Base-by-base conservation (phyloP, 2,113 vertebrate species). In the Anthoscopus minutus region DNA sequence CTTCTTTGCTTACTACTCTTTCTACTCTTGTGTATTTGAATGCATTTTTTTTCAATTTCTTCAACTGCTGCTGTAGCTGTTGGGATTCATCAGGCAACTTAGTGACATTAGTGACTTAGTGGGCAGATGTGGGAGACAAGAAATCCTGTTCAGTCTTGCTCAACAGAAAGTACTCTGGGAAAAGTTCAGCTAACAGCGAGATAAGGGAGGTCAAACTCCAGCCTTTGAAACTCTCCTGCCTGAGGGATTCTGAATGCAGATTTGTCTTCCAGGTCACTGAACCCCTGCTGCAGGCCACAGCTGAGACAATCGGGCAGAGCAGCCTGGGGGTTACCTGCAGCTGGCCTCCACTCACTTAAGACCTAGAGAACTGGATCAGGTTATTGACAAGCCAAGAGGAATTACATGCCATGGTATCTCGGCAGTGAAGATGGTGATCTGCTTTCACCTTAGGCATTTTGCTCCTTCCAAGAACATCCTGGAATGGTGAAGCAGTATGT, bases 251-350 rank as follows among this genome's bases (percentile, higher is more conserved):
- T 78, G 50, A 69, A 37, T 5, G 11, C 31, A 9, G 19, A 31
- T 77, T 30, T 30, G 28, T 54, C 9, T 35, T 45, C 40, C 23
- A 74, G 54, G 77, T 65, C 64, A 84, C 7, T 2, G 1, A 76
- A 58, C 30, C 12, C 22, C 10, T 0, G 0, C 57, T 64, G 17
- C 2, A 4, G 83, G 58, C 60, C 78, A 23, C 56, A 45, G 73
- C 73, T 24, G 25, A 50, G 60, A 14, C 50, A 61, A 37, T 25
- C 2, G 3, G 25, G 40, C 27, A 22, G 20, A 56, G 38, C 87
- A 77, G 2, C 35, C 69, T 48, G 28, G 28, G 47, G 58, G 19
- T 62, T 83, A 60, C 3, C 74, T 76, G 58, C 70, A 76, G 62
- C 78, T 62, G 89, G 50, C 45, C 58, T 73, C 70, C 24, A 17